A percentile compares a stretch with the other conserved stretches of the same genome.
phyloP scores from a whole-genome alignment of 2,113 vertebrate genomes.

The Carassius carassius region DNA sequence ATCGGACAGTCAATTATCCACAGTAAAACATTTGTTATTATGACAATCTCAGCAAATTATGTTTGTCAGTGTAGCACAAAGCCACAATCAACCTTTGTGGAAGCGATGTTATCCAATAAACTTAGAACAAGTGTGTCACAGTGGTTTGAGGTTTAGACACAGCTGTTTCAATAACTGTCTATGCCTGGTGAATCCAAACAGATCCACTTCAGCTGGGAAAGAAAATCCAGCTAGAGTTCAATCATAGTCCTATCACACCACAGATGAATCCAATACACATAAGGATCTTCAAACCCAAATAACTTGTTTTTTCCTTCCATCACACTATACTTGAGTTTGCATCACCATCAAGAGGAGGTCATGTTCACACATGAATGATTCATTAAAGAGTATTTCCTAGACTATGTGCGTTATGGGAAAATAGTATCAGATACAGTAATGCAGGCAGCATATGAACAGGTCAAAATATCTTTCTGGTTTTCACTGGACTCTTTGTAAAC shows the following conservation, averaged over 20 bases:
- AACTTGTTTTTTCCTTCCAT: background rate
- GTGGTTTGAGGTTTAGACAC: constrained; percentile 13
- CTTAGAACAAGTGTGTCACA: background rate
- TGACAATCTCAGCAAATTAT: background rate
- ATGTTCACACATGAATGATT: background rate
- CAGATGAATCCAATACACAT: background rate
- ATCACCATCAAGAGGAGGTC: background rate
- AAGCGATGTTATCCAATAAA: background rate
- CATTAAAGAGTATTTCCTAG: background rate
- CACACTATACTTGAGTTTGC: background rate
- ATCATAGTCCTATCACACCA: background rate
- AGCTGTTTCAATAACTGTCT: background rate
- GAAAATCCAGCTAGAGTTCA: background rate
- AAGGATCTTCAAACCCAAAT: background rate
- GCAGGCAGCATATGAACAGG: background rate
- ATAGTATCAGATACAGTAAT: background rate
- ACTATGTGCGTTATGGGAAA: background rate
- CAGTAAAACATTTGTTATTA: background rate
- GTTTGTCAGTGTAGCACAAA: background rate
- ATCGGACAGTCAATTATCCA: background rate
- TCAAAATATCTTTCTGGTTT: background rate
- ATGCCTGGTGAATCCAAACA: background rate
- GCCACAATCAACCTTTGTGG: background rate
- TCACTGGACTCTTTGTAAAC: background rate
- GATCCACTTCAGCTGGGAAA: background rate